phyloP scores from a whole-genome alignment of 1,140 invertebrate genomes.

The Calephelis nemesis region DNA sequence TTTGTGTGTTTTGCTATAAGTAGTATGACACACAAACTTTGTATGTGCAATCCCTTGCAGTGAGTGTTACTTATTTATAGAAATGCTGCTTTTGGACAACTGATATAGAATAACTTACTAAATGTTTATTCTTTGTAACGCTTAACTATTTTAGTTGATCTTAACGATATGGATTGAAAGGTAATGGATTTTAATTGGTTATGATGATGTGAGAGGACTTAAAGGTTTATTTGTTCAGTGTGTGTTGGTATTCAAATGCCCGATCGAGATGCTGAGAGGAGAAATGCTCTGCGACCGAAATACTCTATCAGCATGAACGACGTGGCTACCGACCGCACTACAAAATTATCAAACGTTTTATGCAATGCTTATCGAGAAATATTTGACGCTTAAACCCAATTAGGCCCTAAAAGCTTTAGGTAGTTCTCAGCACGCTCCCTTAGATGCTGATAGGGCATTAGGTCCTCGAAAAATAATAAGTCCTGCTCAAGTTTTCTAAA shows the following conservation, averaged over 20 bases:
- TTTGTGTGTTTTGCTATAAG: conserved; percentile 45
- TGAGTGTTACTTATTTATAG: conserved; percentile 58
- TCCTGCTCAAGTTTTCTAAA: conserved; percentile 43
- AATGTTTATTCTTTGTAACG: conserved; percentile 74
- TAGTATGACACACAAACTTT: conserved; percentile 42
- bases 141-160: conserved; percentile 73
- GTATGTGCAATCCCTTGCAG: conserved; percentile 69
- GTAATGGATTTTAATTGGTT: conserved; percentile 75
- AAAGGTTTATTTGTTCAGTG: conserved; percentile 61
- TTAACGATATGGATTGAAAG: conserved; percentile 75
- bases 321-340: conserved; percentile 66
- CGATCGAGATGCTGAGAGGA: conserved; percentile 75
- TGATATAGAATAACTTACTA: conserved; percentile 61
- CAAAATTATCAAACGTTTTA: conserved; percentile 29
- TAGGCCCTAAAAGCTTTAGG: conserved; percentile 61
- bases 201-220: conserved; percentile 70
- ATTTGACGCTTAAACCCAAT: conserved; percentile 56
- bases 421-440: conserved; percentile 70
- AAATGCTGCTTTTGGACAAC: conserved; percentile 63
- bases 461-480: conserved; percentile 41
- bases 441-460: conserved; percentile 79
- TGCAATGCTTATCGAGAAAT: conserved; percentile 50
- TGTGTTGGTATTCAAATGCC: conserved; percentile 80
- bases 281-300: conserved; percentile 60
- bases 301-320: conserved; percentile 74